Evolutionary conservation across 2,797 vertebrate species (phyloP).

Genomic region (Coranthus polyacanthus): DNA sequence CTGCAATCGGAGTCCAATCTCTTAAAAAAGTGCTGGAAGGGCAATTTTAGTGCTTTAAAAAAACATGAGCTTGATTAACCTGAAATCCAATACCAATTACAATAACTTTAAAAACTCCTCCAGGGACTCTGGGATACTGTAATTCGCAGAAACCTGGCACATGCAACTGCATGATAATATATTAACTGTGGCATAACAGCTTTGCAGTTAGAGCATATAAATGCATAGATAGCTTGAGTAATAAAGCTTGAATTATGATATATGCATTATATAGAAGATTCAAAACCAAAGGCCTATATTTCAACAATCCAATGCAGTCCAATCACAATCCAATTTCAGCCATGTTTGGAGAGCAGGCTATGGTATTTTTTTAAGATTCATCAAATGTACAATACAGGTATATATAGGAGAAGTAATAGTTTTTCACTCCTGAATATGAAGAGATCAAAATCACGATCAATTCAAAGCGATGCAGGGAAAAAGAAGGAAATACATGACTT

Average conservation of each 20-base stretch:
- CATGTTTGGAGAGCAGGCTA: too few relatives aligned
- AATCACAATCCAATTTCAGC: too few relatives aligned
- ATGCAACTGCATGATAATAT: conserved; percentile 30
- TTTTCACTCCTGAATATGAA: conserved; percentile 51
- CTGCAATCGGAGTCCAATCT: conserved; percentile 44
- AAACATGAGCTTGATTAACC: conserved; percentile 72
- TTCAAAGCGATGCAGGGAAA: too few relatives aligned
- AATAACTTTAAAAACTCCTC: conserved; percentile 57
- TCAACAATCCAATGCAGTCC: too few relatives aligned
- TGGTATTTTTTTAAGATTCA: too few relatives aligned
- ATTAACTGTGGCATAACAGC: conserved; percentile 35
- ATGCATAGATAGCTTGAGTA: conserved; percentile 26
- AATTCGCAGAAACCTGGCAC: conserved; percentile 42
- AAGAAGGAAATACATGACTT: conserved; percentile 42
- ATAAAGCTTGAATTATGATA: conserved; percentile 54
- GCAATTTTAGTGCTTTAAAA: conserved; percentile 63
- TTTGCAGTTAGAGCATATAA: conserved; percentile 30
- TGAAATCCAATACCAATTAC: conserved; percentile 72
- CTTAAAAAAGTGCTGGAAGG: conserved; percentile 60
- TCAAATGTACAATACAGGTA: too few relatives aligned
- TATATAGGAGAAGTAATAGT: too few relatives aligned
- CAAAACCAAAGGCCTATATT: too few relatives aligned
- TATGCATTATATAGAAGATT: conserved; percentile 46
- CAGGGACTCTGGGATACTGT: conserved; percentile 31
- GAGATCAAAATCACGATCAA: conserved; percentile 55